Conservation (phyloP, 2,888 invertebrate species). For the Pardosa pseudoannulata region DNA sequence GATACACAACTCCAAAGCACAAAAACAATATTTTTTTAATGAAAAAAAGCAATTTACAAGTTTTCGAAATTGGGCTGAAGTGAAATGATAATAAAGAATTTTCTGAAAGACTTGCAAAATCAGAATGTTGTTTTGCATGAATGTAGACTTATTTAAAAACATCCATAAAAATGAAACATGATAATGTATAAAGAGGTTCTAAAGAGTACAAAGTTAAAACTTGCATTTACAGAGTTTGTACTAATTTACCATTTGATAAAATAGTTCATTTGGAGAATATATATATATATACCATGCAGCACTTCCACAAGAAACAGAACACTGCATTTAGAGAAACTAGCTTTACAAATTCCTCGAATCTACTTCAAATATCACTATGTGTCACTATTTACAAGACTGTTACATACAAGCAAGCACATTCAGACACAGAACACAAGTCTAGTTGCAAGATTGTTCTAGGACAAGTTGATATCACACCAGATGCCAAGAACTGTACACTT, state of each 20-base stretch:
- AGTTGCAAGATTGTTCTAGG: neutral
- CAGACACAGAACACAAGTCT: neutral
- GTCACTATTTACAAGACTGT: constrained; percentile 52
- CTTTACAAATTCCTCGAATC: constrained; percentile 28
- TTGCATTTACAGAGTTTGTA: constrained; percentile 64
- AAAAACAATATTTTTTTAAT: constrained; percentile 2
- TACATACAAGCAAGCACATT: constrained; percentile 50
- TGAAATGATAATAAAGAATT: neutral
- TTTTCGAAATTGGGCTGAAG: neutral
- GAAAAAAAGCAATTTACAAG: constrained; percentile 7
- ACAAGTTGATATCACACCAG: constrained; percentile 15
- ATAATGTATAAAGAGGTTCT: constrained; percentile 41
- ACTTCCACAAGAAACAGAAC: constrained; percentile 31
- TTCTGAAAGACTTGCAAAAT: constrained; percentile 13
- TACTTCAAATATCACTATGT: constrained; percentile 36
- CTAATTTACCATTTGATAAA: constrained; percentile 59
- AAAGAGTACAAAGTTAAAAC: constrained; percentile 66
- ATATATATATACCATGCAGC: constrained; percentile 21
- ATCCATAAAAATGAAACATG: constrained; percentile 41
- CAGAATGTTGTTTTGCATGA: neutral
- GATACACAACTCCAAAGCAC: constrained; percentile 1
- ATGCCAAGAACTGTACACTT: neutral
- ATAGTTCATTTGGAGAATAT: constrained; percentile 40
- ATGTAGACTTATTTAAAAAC: constrained; percentile 11
- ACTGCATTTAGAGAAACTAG: constrained; percentile 42